phyloP scores from a whole-genome alignment of 2,888 invertebrate genomes.

The Cremastinae sp. region DNA sequence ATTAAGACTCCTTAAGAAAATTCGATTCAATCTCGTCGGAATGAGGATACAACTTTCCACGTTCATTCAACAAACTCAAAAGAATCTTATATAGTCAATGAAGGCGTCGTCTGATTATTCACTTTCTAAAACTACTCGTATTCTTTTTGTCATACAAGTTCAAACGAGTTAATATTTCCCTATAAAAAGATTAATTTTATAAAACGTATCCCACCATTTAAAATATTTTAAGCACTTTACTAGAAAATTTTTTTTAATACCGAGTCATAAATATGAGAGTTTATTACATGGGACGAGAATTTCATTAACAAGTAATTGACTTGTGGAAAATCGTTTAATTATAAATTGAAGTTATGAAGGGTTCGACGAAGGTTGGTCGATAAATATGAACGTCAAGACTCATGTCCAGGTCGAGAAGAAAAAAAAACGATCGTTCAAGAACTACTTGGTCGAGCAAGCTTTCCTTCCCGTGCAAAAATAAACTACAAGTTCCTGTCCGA shows the following conservation, averaged over 20 bases:
- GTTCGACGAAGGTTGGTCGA: too few species aligned
- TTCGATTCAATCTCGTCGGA: neutral
- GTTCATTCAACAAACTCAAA: slow-evolving; percentile 34
- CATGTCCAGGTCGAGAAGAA: slow-evolving; percentile 7
- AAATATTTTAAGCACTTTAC: too few species aligned
- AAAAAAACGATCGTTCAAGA: slow-evolving; percentile 1
- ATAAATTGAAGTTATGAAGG: too few species aligned
- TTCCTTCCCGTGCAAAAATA: slow-evolving; percentile 12
- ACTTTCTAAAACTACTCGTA: slow-evolving; percentile 3
- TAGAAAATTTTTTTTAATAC: too few species aligned
- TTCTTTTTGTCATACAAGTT: neutral
- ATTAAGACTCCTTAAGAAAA: slow-evolving; percentile 5
- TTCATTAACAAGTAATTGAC: too few species aligned
- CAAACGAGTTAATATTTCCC: neutral
- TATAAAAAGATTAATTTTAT: too few species aligned
- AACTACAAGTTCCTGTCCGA: slow-evolving; percentile 13
- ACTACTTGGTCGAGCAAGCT: slow-evolving; percentile 8
- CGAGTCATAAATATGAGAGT: too few species aligned
- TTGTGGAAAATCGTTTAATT: too few species aligned
- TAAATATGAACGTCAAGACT: neutral
- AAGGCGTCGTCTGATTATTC: slow-evolving; percentile 10
- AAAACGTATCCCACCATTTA: too few species aligned
- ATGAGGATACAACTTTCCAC: slow-evolving; percentile 37
- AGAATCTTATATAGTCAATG: slow-evolving; percentile 33
- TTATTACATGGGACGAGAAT: too few species aligned